These are phyloP conservation scores for Scalopus aquaticus DNA, from an alignment of 2,113 vertebrate genomes.

Conservation along the genomic window DNA sequence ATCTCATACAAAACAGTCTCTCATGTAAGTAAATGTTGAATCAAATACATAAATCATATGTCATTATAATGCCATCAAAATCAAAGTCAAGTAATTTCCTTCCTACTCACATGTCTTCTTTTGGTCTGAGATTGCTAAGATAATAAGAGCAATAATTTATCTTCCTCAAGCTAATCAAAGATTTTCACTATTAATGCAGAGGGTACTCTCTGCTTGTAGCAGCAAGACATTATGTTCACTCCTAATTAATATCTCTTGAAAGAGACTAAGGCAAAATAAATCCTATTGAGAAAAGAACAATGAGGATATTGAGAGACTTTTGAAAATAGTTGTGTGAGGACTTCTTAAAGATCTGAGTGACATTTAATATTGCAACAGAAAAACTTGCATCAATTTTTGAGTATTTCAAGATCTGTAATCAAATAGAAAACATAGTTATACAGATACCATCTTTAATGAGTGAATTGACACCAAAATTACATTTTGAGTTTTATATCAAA, in stretches of 20 bases:
- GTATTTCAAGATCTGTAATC: neutral
- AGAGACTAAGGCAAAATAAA: neutral
- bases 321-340: neutral
- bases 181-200: neutral
- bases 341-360: neutral
- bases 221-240: neutral
- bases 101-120: neutral
- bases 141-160: neutral
- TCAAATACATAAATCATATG: neutral
- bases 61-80: neutral
- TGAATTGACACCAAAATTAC: neutral
- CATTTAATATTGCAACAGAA: neutral
- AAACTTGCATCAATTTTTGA: neutral
- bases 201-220: neutral
- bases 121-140: neutral
- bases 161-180: neutral
- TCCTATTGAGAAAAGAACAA: neutral
- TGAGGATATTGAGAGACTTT: neutral
- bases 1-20: neutral
- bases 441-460: neutral
- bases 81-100: neutral
- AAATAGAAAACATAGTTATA: neutral
- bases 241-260: neutral
- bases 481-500: neutral
- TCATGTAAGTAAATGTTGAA: neutral